Conservation (phyloP, 1,140 invertebrate genomes). For the Lepidurus arcticus region DNA sequence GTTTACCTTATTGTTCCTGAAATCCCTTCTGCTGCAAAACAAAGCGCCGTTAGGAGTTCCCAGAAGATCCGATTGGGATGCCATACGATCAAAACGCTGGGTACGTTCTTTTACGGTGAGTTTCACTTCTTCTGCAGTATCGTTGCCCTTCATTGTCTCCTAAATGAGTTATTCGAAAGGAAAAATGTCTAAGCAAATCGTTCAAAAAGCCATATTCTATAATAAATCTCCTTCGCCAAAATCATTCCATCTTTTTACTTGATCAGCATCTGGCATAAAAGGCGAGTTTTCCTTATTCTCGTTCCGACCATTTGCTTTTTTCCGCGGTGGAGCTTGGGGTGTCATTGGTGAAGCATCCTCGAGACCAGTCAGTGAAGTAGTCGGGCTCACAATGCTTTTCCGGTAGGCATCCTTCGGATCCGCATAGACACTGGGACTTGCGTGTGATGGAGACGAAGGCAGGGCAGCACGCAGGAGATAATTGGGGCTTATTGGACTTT, state of each 20-base stretch:
- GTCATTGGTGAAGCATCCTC: slow-evolving; percentile 26
- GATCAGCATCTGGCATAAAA: neutral
- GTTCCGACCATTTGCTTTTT: neutral
- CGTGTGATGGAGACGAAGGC: neutral
- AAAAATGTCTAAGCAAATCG: neutral
- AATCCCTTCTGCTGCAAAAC: slow-evolving; percentile 29
- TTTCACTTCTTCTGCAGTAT: slow-evolving; percentile 41
- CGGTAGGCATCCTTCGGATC: slow-evolving; percentile 45
- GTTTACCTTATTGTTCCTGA: slow-evolving; percentile 51
- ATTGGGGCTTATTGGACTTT: neutral
- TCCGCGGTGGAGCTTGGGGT: slow-evolving; percentile 23
- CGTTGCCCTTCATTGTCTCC: neutral
- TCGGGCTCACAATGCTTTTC: neutral
- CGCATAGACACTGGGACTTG: neutral
- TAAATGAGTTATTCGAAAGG: neutral
- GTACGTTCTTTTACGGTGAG: slow-evolving; percentile 86
- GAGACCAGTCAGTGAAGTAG: slow-evolving; percentile 33
- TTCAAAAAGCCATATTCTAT: neutral
- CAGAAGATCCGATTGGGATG: slow-evolving; percentile 64
- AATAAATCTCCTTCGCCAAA: neutral
- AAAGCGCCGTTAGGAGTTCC: slow-evolving; percentile 36
- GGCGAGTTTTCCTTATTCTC: slow-evolving; percentile 27
- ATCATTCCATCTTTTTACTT: neutral
- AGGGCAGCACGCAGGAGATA: neutral
- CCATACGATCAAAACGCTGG: slow-evolving; percentile 85